phyloP scores from a whole-genome alignment of 2,888 invertebrate genomes.

The Lycaena phlaeas region DNA sequence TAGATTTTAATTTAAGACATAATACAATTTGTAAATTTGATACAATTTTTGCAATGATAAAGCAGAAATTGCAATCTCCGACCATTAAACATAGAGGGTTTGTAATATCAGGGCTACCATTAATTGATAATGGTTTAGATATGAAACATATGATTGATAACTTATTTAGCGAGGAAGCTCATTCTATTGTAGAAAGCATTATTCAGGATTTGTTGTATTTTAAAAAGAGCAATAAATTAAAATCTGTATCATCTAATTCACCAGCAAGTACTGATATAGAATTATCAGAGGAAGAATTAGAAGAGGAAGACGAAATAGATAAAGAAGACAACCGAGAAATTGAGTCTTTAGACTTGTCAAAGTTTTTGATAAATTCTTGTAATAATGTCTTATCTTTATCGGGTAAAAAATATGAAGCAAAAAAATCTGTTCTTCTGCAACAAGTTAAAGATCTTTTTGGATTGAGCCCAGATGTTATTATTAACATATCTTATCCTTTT shows the following conservation, averaged over 20 bases:
- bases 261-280: conserved; percentile 32
- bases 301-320: conserved; percentile 30
- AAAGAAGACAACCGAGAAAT: conserved; percentile 29
- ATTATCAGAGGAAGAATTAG: conserved; percentile 26
- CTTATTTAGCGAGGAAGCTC: conserved; percentile 43
- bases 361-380: conserved; percentile 43
- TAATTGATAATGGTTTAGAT: conserved; percentile 57
- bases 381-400: conserved; percentile 28
- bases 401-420: conserved; percentile 32
- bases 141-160: conserved; percentile 27
- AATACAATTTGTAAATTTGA: conserved; percentile 66
- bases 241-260: conserved; percentile 20
- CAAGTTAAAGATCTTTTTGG: conserved; percentile 44
- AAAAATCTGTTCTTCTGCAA: conserved; percentile 32
- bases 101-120: conserved; percentile 76
- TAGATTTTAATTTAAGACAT: conserved; percentile 70
- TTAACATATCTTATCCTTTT: conserved; percentile 70
- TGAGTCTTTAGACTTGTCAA: conserved; percentile 38
- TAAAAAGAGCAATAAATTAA: conserved; percentile 37
- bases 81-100: conserved; percentile 75
- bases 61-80: conserved; percentile 60
- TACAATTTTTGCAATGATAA: conserved; percentile 62
- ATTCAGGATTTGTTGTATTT: conserved; percentile 38
- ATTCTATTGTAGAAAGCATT: conserved; percentile 30
- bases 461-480: conserved; percentile 62